phyloP scores from a whole-genome alignment of 2,888 invertebrate species.

The Nebria salina region DNA sequence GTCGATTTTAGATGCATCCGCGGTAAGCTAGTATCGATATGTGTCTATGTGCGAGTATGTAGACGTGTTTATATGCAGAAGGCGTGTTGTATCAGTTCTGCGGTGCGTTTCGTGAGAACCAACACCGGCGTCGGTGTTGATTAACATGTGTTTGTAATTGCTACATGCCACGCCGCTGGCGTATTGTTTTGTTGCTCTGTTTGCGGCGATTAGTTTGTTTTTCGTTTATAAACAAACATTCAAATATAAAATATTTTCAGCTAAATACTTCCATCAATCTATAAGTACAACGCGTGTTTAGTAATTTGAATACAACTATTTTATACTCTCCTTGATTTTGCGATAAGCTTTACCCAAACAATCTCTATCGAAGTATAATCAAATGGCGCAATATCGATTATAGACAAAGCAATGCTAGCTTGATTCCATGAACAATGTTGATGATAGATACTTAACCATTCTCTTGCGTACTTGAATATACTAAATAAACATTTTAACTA shows the following conservation, averaged over 20 bases:
- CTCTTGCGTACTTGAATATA: background rate
- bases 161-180: background rate
- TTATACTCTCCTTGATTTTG: no score
- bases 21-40: background rate
- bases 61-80: background rate
- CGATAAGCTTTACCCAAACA: no score
- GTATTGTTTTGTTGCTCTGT: background rate
- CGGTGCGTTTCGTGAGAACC: background rate
- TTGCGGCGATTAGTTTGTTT: background rate
- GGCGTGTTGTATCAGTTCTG: constrained; percentile 1
- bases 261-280: background rate
- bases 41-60: background rate
- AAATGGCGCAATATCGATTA: no score
- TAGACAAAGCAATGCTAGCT: no score
- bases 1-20: background rate
- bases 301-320: no score
- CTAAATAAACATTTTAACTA: constrained; percentile 28
- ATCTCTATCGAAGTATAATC: no score
- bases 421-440: background rate
- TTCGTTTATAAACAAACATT: background rate
- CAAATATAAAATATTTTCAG: background rate
- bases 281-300: no score
- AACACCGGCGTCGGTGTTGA: background rate
- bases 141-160: constrained; percentile 1
- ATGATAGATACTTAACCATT: background rate